Percentiles rank a stretch among this genome's conserved stretches.
These are phyloP conservation scores for Cyprinella venusta DNA, from an alignment of 2,797 vertebrate genomes.

Conservation along the genomic window DNA sequence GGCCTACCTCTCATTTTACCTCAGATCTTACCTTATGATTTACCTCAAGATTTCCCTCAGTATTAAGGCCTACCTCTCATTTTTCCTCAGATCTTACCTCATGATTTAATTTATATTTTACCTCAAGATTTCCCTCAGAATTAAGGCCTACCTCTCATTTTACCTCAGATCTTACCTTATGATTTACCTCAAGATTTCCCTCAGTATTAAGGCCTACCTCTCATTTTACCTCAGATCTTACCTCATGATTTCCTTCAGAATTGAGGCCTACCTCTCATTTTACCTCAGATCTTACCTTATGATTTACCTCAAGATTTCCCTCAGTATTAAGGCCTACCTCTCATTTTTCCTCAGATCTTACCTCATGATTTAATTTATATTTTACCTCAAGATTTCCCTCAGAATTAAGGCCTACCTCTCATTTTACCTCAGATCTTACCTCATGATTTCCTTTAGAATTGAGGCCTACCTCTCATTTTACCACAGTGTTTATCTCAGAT, in stretches of 20 bases:
- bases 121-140: not conserved
- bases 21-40: too few species aligned
- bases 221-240: not conserved
- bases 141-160: not conserved
- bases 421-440: not conserved
- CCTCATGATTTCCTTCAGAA: too few species aligned
- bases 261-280: too few species aligned
- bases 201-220: not conserved
- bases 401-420: not conserved
- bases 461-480: not conserved
- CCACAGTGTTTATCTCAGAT: not conserved
- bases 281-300: too few species aligned
- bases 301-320: too few species aligned
- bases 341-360: too few species aligned
- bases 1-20: too few species aligned
- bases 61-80: not conserved
- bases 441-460: not conserved
- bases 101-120: not conserved
- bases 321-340: too few species aligned
- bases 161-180: not conserved
- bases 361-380: not conserved
- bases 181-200: too few species aligned
- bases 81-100: not conserved
- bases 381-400: not conserved
- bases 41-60: not conserved